Evolutionary conservation across 2,888 invertebrate genomes (phyloP), one percentile per base, ranked within the genome.

Genomic region (Sturmia bella): DNA sequence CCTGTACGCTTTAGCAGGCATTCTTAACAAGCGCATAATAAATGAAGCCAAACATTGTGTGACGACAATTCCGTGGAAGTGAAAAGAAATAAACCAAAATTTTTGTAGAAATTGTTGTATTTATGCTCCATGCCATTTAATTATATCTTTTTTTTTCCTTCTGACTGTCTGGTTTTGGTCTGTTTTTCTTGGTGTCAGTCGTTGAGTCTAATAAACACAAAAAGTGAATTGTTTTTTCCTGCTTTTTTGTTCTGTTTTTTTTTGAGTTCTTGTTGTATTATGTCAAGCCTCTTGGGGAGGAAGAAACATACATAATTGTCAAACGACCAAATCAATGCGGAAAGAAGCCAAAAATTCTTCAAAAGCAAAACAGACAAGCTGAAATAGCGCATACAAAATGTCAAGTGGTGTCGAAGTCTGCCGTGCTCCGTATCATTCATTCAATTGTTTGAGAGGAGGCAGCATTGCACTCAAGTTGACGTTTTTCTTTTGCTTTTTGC

Each of bases 31-130:
- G 78, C 74, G 69, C 77, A 82, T 74, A 74, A 78, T 78, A 82
- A 82, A 82, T 78, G 82, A 82, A 82, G 82, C 82, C 82, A 82
- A 82, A 82, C 69, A 82, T 82, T 78, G 82, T 82, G 63, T 70
- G 82, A 78, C 76, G 76, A 32, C 32, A 32, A 76, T 61, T 61
- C 56, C 45, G 59, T 61, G 76, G 52, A 69, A 68, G 61, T 50
- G 27, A 54, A 76, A 66, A 64, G 15, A 77, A 64, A 80, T 48
- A 48, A 64, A 75, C 48, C 57, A 43, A 75, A 50, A 70, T 32
- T 50, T 70, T 69, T 75, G 61, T 59, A 48, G n/a, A 32, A 76
- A 61, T 61, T 69, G 59, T 61, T 69, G 59, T 61, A 15, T 68
- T 75, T 41, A 68, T 66, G 75, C 57, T 68, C 59, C 75, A 68